A percentile compares a stretch with the other conserved stretches of the same genome.
Evolutionary conservation across 2,888 invertebrate species (phyloP).

Genomic region (Trisateles emortualis): DNA sequence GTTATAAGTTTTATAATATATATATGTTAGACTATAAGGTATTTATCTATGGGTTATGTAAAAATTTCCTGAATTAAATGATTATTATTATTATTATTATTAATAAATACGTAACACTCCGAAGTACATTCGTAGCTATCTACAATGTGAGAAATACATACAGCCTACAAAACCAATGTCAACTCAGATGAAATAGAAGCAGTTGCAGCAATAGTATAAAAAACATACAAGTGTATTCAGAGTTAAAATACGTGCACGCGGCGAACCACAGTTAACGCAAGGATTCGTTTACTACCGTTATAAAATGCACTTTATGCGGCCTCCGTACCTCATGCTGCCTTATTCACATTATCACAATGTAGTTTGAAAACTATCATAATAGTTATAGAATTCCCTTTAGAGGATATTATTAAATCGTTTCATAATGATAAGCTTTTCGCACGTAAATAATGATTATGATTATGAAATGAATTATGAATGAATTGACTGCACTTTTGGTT

Average conservation of each 20-base stretch:
- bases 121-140: no score
- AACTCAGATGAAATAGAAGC: neutral
- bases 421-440: no score
- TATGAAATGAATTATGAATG: constrained; percentile 1
- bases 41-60: no score
- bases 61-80: no score
- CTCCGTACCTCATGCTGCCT: constrained; percentile 2
- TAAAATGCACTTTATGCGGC: constrained; percentile 62
- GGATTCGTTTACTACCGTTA: constrained; percentile 53
- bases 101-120: no score
- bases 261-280: constrained; percentile 50
- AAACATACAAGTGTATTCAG: constrained; percentile 18
- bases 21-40: no score
- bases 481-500: no score
- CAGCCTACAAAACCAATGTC: neutral
- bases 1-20: no score
- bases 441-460: no score
- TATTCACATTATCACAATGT: constrained; percentile 3
- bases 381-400: neutral
- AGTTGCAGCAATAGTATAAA: neutral
- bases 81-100: no score
- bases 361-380: constrained; percentile 3
- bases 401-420: no score
- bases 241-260: constrained; percentile 20
- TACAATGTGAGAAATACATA: neutral